Base-by-base conservation (phyloP, 1,140 invertebrate genomes). In the Anthonomus grandis region DNA sequence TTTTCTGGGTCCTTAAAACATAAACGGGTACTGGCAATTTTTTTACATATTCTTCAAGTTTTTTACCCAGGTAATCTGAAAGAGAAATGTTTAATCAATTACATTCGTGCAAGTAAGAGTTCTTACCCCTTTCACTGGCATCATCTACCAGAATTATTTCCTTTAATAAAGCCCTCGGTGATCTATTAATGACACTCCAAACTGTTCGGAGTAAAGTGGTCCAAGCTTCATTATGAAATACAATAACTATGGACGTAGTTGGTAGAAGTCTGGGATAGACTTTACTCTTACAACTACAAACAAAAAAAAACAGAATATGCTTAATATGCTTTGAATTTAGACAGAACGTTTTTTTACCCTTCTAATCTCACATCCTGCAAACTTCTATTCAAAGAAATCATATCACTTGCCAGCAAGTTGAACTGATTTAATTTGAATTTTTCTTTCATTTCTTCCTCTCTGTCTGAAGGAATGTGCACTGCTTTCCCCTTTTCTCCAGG, bases 341-440 rank as follows among this genome's bases (percentile, higher is more conserved):
- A 15, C 12, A 48, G 18, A 27, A 31, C 4, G 17, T 31, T 13
- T 6, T 48, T 84, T 85, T 76, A 94, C 91, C 87, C 86, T 41
- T 90, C 86, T 70, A 96, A 86, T 68, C 97, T 78, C 49, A 98
- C 91, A 79, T 99, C 97, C 15, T 91, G 87, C 12, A 99, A 78
- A 5, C 93, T 94, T 67, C 97, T 81, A 78, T 99, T 99, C 25
- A 99, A 74, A 25, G 95, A 94, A 64, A 99, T 98, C 83, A 93
- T 90, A 76, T 99, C 95, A 75, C 93, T 97, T 39, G 95, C 96
- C 71, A 98, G 76, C 59, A 99, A 79, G 79, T 99, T 99, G 76
- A 99, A 99, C 78, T 99, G 95, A 79, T 98, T 97, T 60, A 95
- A 81, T 74, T 96, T 95, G 75, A 98, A 98, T 71, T 94, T 93